A percentile compares a stretch with the other conserved stretches of the same genome.
phyloP scores from a whole-genome alignment of 1,140 invertebrate genomes.

The Tetragonula clypearis region DNA sequence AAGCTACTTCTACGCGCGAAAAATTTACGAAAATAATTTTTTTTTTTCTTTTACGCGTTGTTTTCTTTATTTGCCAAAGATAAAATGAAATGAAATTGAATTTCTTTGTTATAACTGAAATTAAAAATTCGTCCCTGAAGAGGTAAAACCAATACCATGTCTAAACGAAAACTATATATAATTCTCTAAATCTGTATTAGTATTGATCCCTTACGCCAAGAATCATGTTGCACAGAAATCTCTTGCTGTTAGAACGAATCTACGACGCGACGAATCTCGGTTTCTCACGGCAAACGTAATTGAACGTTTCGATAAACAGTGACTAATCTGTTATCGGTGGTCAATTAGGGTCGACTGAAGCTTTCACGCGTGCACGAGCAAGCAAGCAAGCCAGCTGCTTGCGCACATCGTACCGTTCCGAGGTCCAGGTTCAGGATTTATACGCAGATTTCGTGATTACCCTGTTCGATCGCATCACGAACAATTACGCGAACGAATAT shows the following conservation, averaged over 20 bases:
- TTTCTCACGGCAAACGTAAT: not conserved
- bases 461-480: conserved; percentile 19
- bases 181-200: not conserved
- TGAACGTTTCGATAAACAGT: not conserved
- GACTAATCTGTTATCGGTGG: not conserved
- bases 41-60: too few species aligned
- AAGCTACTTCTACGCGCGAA: too few species aligned
- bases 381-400: not conserved
- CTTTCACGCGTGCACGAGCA: not conserved
- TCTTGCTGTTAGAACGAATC: not conserved
- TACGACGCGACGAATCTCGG: not conserved
- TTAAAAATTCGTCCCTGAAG: too few species aligned
- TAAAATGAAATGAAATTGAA: too few species aligned
- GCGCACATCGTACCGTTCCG: not conserved
- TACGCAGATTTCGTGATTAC: not conserved
- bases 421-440: not conserved
- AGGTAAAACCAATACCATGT: too few species aligned
- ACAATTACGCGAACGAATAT: conserved; percentile 33
- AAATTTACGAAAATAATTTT: too few species aligned
- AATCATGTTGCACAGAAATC: not conserved
- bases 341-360: not conserved
- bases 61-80: too few species aligned
- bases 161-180: too few species aligned
- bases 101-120: too few species aligned
- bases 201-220: not conserved